Evolutionary conservation across 2,888 invertebrate genomes (phyloP).

Genomic region (Heteropelma amictum): DNA sequence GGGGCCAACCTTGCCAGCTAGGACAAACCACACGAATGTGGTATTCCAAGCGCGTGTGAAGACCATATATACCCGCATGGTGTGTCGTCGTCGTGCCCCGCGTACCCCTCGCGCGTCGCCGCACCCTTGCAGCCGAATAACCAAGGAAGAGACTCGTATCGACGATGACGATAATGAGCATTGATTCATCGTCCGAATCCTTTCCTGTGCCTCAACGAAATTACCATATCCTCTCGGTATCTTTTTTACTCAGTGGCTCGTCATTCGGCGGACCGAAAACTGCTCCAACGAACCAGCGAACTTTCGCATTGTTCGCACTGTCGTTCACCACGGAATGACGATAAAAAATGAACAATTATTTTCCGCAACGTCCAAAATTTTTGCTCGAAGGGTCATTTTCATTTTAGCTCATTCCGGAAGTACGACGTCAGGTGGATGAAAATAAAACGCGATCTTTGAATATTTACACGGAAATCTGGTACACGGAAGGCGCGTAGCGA

Average conservation of each 20-base stretch:
- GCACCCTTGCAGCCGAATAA: conserved; percentile 55
- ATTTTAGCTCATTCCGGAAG: no score
- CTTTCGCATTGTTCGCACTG: no score
- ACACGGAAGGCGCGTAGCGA: no score
- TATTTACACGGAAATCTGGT: no score
- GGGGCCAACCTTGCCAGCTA: conserved; percentile 67
- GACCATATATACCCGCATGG: conserved; percentile 75
- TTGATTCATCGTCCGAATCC: conserved; percentile 7
- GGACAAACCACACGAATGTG: conserved; percentile 75
- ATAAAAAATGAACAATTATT: no score
- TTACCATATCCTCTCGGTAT: neutral
- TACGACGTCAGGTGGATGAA: no score
- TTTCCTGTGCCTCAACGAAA: conserved; percentile 10
- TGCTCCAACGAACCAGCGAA: no score
- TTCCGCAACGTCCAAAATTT: no score
- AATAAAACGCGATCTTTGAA: no score
- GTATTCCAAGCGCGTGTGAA: conserved; percentile 76
- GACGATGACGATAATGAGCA: conserved; percentile 6
- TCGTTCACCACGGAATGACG: no score
- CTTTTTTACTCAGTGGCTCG: neutral
- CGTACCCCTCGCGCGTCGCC: conserved; percentile 60
- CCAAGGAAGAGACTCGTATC: conserved; percentile 27
- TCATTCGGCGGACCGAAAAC: no score
- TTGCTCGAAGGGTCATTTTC: no score
- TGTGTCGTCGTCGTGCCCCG: conserved; percentile 38